phyloP scores from a whole-genome alignment of 2,113 vertebrate genomes.

The Platycercus adscitus region DNA sequence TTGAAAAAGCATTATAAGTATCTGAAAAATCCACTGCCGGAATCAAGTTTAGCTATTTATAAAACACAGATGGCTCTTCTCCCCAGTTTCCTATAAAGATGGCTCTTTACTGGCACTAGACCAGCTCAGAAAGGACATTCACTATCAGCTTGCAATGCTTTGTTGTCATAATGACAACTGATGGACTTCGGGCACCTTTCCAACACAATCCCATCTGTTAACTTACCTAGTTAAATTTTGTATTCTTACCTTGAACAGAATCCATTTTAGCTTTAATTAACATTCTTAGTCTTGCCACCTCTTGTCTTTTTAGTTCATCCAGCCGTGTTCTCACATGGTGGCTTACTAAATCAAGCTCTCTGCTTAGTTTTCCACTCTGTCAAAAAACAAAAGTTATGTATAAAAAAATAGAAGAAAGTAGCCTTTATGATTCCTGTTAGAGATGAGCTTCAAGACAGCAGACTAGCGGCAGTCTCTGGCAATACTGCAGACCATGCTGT shows the following conservation, averaged over 20 bases:
- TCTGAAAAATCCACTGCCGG: neutral
- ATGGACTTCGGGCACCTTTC: neutral
- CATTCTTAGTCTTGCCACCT: slow-evolving; percentile 91
- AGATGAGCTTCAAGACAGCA: neutral
- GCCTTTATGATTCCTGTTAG: neutral
- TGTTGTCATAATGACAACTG: neutral
- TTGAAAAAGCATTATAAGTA: neutral
- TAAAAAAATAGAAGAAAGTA: neutral
- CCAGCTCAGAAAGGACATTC: neutral
- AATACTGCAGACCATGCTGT: neutral
- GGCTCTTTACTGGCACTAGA: neutral
- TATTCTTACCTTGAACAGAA: slow-evolving; percentile 86
- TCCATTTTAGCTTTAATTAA: slow-evolving; percentile 96
- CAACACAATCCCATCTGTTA: neutral
- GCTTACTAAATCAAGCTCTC: slow-evolving; percentile 96
- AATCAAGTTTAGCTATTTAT: neutral
- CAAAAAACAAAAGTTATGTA: slow-evolving; percentile 16
- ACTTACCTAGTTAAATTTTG: neutral
- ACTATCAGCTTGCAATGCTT: neutral
- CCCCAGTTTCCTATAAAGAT: neutral
- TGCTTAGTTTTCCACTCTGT: slow-evolving; percentile 93
- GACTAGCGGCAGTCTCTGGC: neutral
- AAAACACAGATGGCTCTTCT: neutral
- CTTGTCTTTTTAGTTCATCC: slow-evolving; percentile 96
- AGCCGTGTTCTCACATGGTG: slow-evolving; percentile 93